A percentile compares a stretch with the other conserved stretches of the same genome.
Evolutionary conservation across 2,888 invertebrate genomes (phyloP).

Genomic region (Electrophaes corylata): DNA sequence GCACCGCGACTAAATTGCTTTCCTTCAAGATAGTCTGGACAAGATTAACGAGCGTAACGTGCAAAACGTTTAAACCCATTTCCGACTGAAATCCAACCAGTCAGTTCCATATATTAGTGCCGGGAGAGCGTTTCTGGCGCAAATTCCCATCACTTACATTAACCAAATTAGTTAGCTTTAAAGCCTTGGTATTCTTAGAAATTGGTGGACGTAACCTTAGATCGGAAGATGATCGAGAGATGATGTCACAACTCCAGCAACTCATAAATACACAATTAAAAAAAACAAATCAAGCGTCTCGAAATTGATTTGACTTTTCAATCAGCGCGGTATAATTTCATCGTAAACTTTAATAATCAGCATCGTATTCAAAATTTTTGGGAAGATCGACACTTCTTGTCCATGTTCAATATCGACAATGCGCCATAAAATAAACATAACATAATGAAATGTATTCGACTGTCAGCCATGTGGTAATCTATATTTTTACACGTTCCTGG

Average conservation of each 20-base stretch:
- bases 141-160: constrained; percentile 82
- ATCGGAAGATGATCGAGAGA: background rate
- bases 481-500: too few relatives aligned
- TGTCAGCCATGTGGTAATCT: too few relatives aligned
- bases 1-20: constrained; percentile 55
- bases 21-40: constrained; percentile 76
- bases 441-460: too few relatives aligned
- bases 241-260: background rate
- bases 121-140: constrained; percentile 76
- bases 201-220: background rate
- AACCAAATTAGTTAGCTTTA: constrained; percentile 81
- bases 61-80: constrained; percentile 84
- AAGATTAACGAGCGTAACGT: constrained; percentile 83
- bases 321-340: too few relatives aligned
- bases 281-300: too few relatives aligned
- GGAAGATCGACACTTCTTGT: too few relatives aligned
- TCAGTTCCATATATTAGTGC: constrained; percentile 83
- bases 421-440: too few relatives aligned
- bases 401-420: too few relatives aligned
- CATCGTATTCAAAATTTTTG: too few relatives aligned
- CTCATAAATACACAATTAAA: too few relatives aligned
- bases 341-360: too few relatives aligned
- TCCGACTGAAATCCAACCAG: constrained; percentile 81
- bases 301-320: too few relatives aligned
- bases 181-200: background rate